phyloP scores from a whole-genome alignment of 2,797 vertebrate species.

The Mionectes olivaceus region DNA sequence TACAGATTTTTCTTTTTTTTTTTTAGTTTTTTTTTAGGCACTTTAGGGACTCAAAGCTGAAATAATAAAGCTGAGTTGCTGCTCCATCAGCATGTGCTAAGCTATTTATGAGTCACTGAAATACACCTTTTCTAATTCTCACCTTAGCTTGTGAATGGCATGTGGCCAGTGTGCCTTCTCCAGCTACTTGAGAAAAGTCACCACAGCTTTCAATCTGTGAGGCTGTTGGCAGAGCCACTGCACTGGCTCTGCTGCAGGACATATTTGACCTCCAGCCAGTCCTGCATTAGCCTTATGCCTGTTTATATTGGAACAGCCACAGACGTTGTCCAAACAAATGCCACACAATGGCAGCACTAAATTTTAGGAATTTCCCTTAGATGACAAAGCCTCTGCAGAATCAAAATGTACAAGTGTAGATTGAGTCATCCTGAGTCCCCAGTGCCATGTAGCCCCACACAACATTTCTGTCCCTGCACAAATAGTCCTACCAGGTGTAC shows the following conservation, averaged over 20 bases:
- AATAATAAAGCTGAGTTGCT: slow-evolving; percentile 1
- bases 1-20: neutral
- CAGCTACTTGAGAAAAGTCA: neutral
- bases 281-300: neutral
- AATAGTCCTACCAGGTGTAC: neutral
- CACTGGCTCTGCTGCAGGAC: neutral
- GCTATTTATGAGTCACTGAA: slow-evolving; percentile 44
- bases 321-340: neutral
- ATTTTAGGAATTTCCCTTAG: neutral
- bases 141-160: slow-evolving; percentile 16
- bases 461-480: neutral
- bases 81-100: neutral
- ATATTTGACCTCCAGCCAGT: neutral
- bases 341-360: neutral
- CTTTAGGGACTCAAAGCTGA: neutral
- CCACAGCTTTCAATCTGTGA: neutral
- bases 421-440: accelerated
- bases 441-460: neutral
- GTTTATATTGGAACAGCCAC: neutral
- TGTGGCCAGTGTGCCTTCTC: neutral
- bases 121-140: slow-evolving; percentile 32
- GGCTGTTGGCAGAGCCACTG: neutral
- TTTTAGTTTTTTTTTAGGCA: neutral
- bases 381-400: neutral
- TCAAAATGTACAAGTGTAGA: neutral